Evolutionary conservation across 2,888 invertebrate genomes (phyloP), one percentile per base, ranked within the genome.

Genomic region (Polyommatus icarus): DNA sequence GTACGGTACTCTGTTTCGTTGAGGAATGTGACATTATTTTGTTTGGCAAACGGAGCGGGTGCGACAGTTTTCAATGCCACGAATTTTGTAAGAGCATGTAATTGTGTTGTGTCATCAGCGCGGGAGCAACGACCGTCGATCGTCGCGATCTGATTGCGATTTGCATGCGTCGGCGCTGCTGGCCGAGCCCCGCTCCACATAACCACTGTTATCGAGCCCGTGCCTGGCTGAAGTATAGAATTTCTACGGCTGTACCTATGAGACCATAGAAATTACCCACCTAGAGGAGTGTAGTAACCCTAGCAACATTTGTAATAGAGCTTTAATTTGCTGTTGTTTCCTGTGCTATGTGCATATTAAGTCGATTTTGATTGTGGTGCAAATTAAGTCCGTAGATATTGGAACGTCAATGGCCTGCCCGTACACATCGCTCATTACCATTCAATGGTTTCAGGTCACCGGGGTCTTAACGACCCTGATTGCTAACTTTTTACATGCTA

Each of bases 81-180:
- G n/a, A 75, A 50, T 75, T 75, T 75, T 75, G 75, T 75, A 75
- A 75, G 75, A 75, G 75, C 75, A 29, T 75, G 75, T 54, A 75
- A 75, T 75, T 75, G 75, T 32, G 54, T 75, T 75, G 75, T 75
- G 75, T 75, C 75, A 75, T 75, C 50, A 75, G 50, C 50, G 75
- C 50, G 75, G 75, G 50, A 40, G 75, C 75, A 83, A 84, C 83
- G 82, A 84, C 84, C 82, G 85, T 87, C 86, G 85, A 86, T 84
- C 87, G 91, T 91, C 90, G 90, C 92, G 93, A 91, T 90, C 93
- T 91, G 93, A 93, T 94, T 92, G 91, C 88, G 90, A 91, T 93
- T 91, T 92, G 92, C 93, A 91, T 93, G 91, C 89, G 90, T 88
- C 85, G 83, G 85, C 86, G 85, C 80, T 80, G 32, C 54, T 72